Evolutionary conservation across 2,113 vertebrate genomes (phyloP), one percentile per base, ranked within the genome.

Genomic region (Entosphenus tridentatus): DNA sequence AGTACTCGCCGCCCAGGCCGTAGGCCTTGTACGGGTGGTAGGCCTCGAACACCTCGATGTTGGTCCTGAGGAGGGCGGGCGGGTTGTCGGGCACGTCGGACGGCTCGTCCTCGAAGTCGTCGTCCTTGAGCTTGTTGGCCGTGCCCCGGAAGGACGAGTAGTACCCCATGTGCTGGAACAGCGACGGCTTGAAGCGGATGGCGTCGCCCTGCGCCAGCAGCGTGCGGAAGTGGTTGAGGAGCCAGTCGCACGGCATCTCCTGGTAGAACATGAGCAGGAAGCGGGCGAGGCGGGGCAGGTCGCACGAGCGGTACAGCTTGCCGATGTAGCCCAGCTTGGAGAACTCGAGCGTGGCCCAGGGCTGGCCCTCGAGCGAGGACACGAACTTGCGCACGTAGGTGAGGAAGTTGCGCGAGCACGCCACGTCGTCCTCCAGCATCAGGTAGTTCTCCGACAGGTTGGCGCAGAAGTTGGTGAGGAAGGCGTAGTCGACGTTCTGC

Each of bases 211-310:
- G 92, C 71, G 89, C 89, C 76, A 97, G 74, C 2, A 97, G 78
- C 57, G 84, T 85, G 67, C 89, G 79, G 68, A 97, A 97, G 79
- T 97, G 91, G 75, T 90, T 91, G 56, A 97, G 82, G 55, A 97
- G 77, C 92, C 92, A 97, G 73, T 97, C 92, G 0, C 92, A 97
- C 77, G 92, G 92, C 92, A 97, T 97, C 78, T 97, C 92, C 79
- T 97, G 93, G 82, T 98, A 98, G 79, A 98, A 98, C 92, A 98
- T 95, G 78, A 96, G 80, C 74, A 98, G 81, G 82, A 98, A 98
- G 72, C 91, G 88, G 12, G 90, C 93, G 75, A 98, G 71, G 2
- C 93, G 84, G 5, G 89, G 86, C 67, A 98, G 84, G 69, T 86
- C 84, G 69, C 78, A 79, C 67, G 83, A 82, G 59, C 84, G 83